Evolutionary conservation across 2,113 vertebrate species (phyloP), one percentile per base, ranked within the genome.

Genomic region (Lanius collurio): DNA sequence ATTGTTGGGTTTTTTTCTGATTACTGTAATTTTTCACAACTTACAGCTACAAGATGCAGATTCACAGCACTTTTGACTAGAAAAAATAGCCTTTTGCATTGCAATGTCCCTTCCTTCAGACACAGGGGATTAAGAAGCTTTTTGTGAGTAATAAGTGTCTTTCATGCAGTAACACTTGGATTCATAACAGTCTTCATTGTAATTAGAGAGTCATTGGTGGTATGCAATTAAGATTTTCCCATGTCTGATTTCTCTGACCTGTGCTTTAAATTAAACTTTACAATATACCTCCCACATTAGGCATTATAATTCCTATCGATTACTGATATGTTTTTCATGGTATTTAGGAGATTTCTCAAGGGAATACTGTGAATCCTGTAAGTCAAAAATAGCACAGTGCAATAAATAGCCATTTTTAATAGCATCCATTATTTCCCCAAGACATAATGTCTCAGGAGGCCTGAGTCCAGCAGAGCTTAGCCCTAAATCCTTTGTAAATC

Each of bases 371-470:
- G 68, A 71, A 84, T 82, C 41, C 57, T 82, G 12, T 65, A 62
- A 87, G 62, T 53, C 85, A 89, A 93, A 95, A 91, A 87, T 82
- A 82, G 30, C 75, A 70, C 55, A 39, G 33, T 57, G n/a, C 49
- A 91, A 84, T 62, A 93, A 93, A 86, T 92, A 83, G 37, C 63
- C 46, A 57, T 87, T 95, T 96, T 95, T 85, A 89, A 94, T 76
- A 46, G 18, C 46, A 71, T 49, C 74, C 50, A 85, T 91, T 87
- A 85, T 93, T 95, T 89, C 26, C 26, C 62, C 53, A 65, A 82
- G 53, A 87, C 22, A 14, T 56, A 84, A n/a, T 35, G 33, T 93
- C 65, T 89, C 84, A n/a, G 65, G 57, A 9, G 41, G 7, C 11
- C 35, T 1, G 1, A 85, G 70, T 86, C 87, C 81, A 89, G 44